Base-by-base conservation (phyloP, 2,888 invertebrate genomes). In the Limenitis arthemis region DNA sequence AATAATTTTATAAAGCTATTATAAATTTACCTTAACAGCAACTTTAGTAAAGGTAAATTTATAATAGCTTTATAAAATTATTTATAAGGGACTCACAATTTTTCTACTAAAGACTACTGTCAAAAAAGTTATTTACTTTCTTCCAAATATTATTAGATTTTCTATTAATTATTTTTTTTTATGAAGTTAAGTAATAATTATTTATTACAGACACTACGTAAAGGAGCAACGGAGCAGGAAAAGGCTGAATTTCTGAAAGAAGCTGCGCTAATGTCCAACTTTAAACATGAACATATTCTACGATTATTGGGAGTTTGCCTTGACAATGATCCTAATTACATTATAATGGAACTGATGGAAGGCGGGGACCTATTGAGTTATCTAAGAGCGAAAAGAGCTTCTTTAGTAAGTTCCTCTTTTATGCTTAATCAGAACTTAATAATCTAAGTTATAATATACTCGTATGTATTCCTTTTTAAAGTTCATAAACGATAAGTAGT, bases 271-370 rank as follows among this genome's bases (percentile, higher is more conserved):
- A 98, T 99, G 98, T 95, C 96, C 49, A 97, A 98, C 73, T 98
- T 99, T 75, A 95, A 95, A 64, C 98, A 99, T 73, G 94, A 97
- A 55, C 97, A 99, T 71, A 98, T 99, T 50, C 86, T 99, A 30
- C 90, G 95, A 57, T 87, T 99, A 32, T 88, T 99, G 7, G 99
- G 99, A 1, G 96, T 99, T 5, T 98, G 98, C 69, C 89, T 98
- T 32, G 97, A 98, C 72, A 93, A 94, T 61, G 97, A 98, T 70
- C 94, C 97, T 6, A 94, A 96, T 67, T 95, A 96, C 65, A 92
- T 99, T 58, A 93, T 99, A 43, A 92, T 99, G 89, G 99, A 99
- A 75, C 89, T 99, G 12, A 99, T 99, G 99, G 95, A 97, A 75
- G 97, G 95, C 5, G 98, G 99, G 0, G 99, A 99, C 80, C 82